Evolutionary conservation across 1,140 invertebrate species (phyloP), one percentile per base, ranked within the genome.

Genomic region (Ceratina australensis): DNA sequence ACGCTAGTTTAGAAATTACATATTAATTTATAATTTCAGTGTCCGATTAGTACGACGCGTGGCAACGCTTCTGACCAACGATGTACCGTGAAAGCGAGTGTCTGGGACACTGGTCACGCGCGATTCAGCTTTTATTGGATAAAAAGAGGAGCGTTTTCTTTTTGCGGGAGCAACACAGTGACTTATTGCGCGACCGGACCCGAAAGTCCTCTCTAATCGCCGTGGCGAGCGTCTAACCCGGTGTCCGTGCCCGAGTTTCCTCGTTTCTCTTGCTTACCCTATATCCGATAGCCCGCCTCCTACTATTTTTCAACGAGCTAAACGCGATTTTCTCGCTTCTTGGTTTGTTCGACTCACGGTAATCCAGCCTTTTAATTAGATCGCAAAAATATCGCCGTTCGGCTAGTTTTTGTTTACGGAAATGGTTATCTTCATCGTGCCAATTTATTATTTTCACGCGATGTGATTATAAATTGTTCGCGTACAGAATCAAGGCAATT

Each of bases 151-250:
- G 20, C 22, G 26, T 52, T 28, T 54, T 65, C 13, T 50, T 65
- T 57, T 63, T 63, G 49, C 57, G 24, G 10, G 1, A 5, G 15
- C 56, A 60, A 18, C 74, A 7, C 24, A 57, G 54, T 83, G 75
- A 76, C 79, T 85, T 84, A 85, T 83, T 81, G 66, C 77, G 26
- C 54, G 66, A 42, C 28, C 71, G 56, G 22, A 77, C 78, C 79
- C 85, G 74, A 83, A 81, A 83, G 76, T 86, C 72, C 78, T 47
- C 73, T 79, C 81, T 86, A 86, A 86, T 85, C 79, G 83, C 73
- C 56, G 63, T 67, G 67, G 72, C 28, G 20, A 42, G 54, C 57
- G 33, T 42, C 33, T 42, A 42, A 42, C 33, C 5, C 33, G 33
- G 33, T 42, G 33, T 42, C 33, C 33, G 33, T 59, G 71, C 59